These are phyloP conservation scores for Drosophila ogumai DNA, from an alignment of 1,140 invertebrate species.

Conservation along the genomic window DNA sequence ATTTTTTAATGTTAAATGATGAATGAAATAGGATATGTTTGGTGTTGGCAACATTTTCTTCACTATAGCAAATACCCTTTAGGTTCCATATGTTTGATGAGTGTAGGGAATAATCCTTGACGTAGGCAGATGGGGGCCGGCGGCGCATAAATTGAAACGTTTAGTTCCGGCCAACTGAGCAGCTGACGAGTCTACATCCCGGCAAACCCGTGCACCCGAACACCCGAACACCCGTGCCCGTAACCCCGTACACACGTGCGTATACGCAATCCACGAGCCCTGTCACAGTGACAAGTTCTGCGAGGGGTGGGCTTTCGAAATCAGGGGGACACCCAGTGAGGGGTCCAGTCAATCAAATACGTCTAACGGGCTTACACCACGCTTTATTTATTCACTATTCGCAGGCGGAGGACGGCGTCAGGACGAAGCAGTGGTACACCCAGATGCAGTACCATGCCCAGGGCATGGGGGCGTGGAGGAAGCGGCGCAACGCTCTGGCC, in stretches of 20 bases:
- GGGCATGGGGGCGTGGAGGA: slow-evolving; percentile 95
- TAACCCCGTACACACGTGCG: slow-evolving; percentile 8
- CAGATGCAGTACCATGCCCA: slow-evolving; percentile 95
- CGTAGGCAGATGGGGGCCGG: slow-evolving; percentile 21
- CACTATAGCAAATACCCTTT: background rate
- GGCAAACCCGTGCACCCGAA: slow-evolving; percentile 3
- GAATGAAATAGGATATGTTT: too few relatives aligned
- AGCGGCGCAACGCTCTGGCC: slow-evolving; percentile 94
- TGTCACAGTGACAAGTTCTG: slow-evolving; percentile 52
- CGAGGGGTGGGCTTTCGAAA: background rate
- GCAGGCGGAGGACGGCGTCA: slow-evolving; percentile 94
- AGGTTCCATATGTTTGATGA: slow-evolving; percentile 1
- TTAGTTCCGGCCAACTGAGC: slow-evolving; percentile 77
- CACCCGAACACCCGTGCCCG: background rate
- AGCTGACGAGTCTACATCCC: slow-evolving; percentile 37
- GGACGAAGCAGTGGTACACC: slow-evolving; percentile 94
- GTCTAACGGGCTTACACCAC: slow-evolving; percentile 45
- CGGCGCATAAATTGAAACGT: slow-evolving; percentile 75
- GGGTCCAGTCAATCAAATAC: slow-evolving; percentile 65
- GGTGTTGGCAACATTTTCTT: background rate
- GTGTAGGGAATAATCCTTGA: slow-evolving; percentile 5
- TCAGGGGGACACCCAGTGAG: background rate
- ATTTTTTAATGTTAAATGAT: background rate
- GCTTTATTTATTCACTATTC: slow-evolving; percentile 71
- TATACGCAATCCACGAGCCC: slow-evolving; percentile 24